Evolutionary conservation across 2,888 invertebrate species (phyloP), one percentile per base, ranked within the genome.

Genomic region (Galeruca laticollis): DNA sequence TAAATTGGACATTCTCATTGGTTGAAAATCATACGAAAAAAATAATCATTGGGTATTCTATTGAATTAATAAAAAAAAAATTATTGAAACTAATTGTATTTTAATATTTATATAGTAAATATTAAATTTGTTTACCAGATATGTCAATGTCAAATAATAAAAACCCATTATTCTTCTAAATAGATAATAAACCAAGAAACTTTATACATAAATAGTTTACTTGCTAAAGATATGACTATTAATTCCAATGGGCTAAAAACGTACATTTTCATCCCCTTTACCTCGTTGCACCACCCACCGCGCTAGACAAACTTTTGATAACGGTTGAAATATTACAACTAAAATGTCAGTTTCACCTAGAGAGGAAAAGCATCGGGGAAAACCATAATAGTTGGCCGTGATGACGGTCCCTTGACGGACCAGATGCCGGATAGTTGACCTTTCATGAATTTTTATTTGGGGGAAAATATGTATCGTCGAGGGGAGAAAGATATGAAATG

Each of bases 291-390:
- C 31, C 80, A 79, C 80, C 80, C 77, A 76, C 79, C 81, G 81
- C 80, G 80, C 81, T 82, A 81, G 82, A 82, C 82, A 82, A 82
- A 83, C 81, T 83, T 82, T 81, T 81, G 82, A 82, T 82, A 82
- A 82, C 81, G 81, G 81, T 82, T 82, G 81, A 82, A 82, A 81
- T 82, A 82, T 82, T 82, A 81, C 81, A 81, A 81, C 80, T 79
- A 79, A 78, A 80, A 81, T 79, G 82, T 82, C 82, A 81, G 80
- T 77, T 81, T 80, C 81, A 82, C 81, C 82, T 81, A 76, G 73
- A 75, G 26, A 37, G 47, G 75, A 31, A 49, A 31, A 61, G 54
- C 54, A 31, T 54, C n/a, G 61, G 52, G 35, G 35, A 63, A 51
- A 63, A 26, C 56, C 51, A 21, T 63, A 59, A 63, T 63, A 63